Base-by-base conservation (phyloP, 2,888 invertebrate genomes). In the Scaptomyza reducta region DNA sequence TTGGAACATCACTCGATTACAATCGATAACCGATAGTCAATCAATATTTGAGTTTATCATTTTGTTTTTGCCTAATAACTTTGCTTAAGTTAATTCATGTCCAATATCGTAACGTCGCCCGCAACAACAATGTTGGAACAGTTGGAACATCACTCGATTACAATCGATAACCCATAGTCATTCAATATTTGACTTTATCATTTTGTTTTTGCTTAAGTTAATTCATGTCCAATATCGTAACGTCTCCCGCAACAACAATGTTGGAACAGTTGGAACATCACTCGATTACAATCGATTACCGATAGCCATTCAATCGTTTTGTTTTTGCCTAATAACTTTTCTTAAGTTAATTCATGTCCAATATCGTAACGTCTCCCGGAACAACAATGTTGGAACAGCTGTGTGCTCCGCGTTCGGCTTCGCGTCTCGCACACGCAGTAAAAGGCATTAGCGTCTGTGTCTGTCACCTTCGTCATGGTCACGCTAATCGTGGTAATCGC, bases 381-480 rank as follows among this genome's bases (percentile, higher is more conserved):
- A 16, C 40, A 40, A 10, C 16, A 40, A 40, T 38, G 14, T 22
- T 42, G 6, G 13, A 40, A 16, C n/a, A 10, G 49, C 49, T 49
- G 49, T 40, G 40, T 38, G 35, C 35, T 35, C 16, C 16, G 10
- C 40, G 10, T 47, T 51, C 16, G 16, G 16, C 16, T 50, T 49
- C 41, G 27, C 61, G 22, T 38, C 46, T 35, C 55, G n/a, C n/a
- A 74, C 41, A 35, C 53, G 62, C 60, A 70, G 87, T 88, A 84
- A 88, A 87, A 84, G 79, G 79, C 87, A 84, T 84, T 88, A 84
- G 87, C 72, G 87, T 88, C 88, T 74, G 68, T 81, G 82, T 84
- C 87, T 88, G 88, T 84, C 84, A 88, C 87, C 85, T 84, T 84
- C 85, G 84, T 84, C 85, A 88, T 88, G 87, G 84, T 88, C 88